A percentile compares a stretch with the other conserved stretches of the same genome.
These are phyloP conservation scores for Dendroctonus ponderosae DNA, from an alignment of 1,140 invertebrate genomes.

Conservation along the genomic window DNA sequence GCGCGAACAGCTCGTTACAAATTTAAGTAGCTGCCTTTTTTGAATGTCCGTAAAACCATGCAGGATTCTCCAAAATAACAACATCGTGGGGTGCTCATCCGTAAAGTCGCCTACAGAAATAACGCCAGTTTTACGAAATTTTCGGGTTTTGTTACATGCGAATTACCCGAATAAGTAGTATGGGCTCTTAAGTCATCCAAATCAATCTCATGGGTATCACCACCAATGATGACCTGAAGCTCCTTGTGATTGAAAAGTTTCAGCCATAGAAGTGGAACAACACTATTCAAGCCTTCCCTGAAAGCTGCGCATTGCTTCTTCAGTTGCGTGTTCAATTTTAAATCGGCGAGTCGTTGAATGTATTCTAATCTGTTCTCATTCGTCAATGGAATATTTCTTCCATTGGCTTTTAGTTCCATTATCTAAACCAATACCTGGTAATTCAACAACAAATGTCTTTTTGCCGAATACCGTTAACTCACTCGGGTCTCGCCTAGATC, in stretches of 20 bases:
- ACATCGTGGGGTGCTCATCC: conserved; percentile 73
- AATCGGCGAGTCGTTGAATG: conserved; percentile 94
- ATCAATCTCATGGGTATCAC: conserved; percentile 89
- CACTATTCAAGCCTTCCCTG: conserved; percentile 81
- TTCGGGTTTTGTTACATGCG: conserved; percentile 3
- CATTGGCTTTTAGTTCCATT: conserved; percentile 87
- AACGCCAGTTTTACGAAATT: conserved; percentile 2
- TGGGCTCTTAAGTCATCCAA: conserved; percentile 82
- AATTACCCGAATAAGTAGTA: conserved; percentile 74
- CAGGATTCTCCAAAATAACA: conserved; percentile 83
- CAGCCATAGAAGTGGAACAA: conserved; percentile 87
- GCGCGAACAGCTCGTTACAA: conserved; percentile 95
- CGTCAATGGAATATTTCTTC: conserved; percentile 86
- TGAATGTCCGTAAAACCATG: conserved; percentile 81
- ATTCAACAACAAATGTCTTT: background rate
- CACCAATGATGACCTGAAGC: conserved; percentile 90
- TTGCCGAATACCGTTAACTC: conserved; percentile 28
- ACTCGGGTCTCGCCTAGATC: conserved; percentile 87
- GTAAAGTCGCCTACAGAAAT: conserved; percentile 71
- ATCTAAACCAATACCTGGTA: conserved; percentile 54
- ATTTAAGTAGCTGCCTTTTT: conserved; percentile 85
- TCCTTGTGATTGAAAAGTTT: conserved; percentile 95
- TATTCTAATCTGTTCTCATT: conserved; percentile 93
- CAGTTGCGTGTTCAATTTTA: conserved; percentile 92
- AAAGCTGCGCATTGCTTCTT: conserved; percentile 82